Percentiles rank a stretch among this genome's conserved stretches.
Conservation (phyloP, 1,140 invertebrate genomes). For the Drosophila takahashii region DNA sequence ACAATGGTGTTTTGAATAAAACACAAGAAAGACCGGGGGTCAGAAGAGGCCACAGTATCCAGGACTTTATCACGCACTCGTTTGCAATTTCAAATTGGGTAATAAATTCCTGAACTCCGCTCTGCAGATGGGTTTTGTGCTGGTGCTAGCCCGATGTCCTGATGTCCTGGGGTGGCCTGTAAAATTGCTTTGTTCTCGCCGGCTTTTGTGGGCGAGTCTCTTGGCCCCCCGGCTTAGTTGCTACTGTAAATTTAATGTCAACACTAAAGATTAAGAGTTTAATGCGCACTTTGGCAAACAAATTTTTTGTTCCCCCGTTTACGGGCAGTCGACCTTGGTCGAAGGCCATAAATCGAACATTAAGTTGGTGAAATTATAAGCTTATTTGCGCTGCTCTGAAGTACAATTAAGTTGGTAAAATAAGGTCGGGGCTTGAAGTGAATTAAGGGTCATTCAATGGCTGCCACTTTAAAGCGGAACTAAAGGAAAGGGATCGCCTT, state of each 20-base stretch:
- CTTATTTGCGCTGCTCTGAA: constrained; percentile 11
- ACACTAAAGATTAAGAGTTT: constrained; percentile 82
- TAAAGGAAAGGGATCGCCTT: background rate
- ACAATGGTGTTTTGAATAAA: constrained; percentile 70
- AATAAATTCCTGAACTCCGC: constrained; percentile 74
- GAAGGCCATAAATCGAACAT: constrained; percentile 49
- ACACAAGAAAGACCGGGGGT: constrained; percentile 45
- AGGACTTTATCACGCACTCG: constrained; percentile 79
- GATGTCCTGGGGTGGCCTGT: constrained; percentile 36
- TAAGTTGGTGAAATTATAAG: constrained; percentile 34
- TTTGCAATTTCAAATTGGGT: constrained; percentile 83
- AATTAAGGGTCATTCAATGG: background rate
- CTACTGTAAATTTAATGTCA: constrained; percentile 74
- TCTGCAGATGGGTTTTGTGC: constrained; percentile 18
- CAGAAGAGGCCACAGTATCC: constrained; percentile 17
- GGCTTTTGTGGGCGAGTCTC: constrained; percentile 1
- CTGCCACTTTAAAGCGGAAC: background rate
- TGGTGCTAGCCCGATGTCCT: no score
- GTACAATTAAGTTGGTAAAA: constrained; percentile 15
- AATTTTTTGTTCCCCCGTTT: constrained; percentile 54
- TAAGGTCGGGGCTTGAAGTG: background rate
- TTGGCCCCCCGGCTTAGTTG: constrained; percentile 33
- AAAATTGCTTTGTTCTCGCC: constrained; percentile 75
- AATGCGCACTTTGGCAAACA: constrained; percentile 68
- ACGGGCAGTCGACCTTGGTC: constrained; percentile 13